Conservation (phyloP, 2,113 vertebrate species). For the Puntigrus tetrazona region DNA sequence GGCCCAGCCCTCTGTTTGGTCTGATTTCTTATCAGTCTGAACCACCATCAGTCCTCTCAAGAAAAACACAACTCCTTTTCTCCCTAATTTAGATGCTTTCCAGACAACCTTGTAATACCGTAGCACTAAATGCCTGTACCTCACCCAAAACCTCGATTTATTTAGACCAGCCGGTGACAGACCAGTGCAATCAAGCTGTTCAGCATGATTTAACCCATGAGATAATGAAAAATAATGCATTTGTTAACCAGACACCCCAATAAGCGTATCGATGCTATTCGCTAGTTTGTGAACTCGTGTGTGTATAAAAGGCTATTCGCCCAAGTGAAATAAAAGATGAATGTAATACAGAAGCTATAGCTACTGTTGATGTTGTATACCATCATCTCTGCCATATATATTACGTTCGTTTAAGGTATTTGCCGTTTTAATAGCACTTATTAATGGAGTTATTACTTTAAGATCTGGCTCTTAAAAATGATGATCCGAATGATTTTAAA, state of each 20-base stretch:
- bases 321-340: background rate
- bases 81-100: constrained; percentile 52
- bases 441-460: background rate
- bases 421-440: background rate
- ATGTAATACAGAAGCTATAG: background rate
- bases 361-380: background rate
- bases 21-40: constrained; percentile 41
- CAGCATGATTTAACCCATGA: constrained; percentile 45
- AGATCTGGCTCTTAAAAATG: background rate
- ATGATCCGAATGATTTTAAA: constrained; percentile 1
- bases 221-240: constrained; percentile 44
- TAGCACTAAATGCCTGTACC: constrained; percentile 36
- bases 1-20: constrained; percentile 5
- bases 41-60: constrained; percentile 35
- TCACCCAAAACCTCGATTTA: constrained; percentile 32
- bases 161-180: constrained; percentile 43
- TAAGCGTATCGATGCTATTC: background rate
- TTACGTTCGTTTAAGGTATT: background rate
- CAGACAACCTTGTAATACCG: constrained; percentile 50
- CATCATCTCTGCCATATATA: background rate
- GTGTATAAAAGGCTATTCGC: background rate
- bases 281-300: constrained; percentile 4
- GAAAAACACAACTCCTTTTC: constrained; percentile 38
- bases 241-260: constrained; percentile 41
- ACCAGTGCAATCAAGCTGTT: constrained; percentile 40